Percentiles rank a stretch among this genome's conserved stretches.
Conservation (phyloP, 1,140 invertebrate species). For the Bombus haemorrhoidalis region DNA sequence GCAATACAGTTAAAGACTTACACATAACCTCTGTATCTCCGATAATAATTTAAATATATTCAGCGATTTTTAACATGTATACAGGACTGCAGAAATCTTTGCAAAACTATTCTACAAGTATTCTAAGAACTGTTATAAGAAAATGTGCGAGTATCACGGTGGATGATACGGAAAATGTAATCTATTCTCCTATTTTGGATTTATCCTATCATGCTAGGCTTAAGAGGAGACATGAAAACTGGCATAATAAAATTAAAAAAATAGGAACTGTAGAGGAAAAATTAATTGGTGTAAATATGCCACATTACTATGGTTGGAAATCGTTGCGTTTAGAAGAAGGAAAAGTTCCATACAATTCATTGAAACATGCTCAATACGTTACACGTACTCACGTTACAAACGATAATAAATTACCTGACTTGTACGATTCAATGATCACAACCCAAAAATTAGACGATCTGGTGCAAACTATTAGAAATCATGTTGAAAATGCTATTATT, state of each 20-base stretch:
- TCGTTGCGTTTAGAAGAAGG: conserved; percentile 85
- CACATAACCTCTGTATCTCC: conserved; percentile 10
- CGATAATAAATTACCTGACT: conserved; percentile 82
- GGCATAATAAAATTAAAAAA: conserved; percentile 85
- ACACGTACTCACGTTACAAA: conserved; percentile 87
- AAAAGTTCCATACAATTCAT: conserved; percentile 86
- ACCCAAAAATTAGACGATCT: conserved; percentile 77
- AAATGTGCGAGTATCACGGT: background rate
- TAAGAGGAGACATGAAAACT: conserved; percentile 77
- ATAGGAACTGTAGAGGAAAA: conserved; percentile 92
- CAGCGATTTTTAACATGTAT: conserved; percentile 30
- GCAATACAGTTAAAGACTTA: background rate
- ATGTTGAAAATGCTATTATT: conserved; percentile 84
- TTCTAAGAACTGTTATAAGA: background rate
- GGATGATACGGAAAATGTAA: background rate
- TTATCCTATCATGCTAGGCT: conserved; percentile 77
- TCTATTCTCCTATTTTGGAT: conserved; percentile 86
- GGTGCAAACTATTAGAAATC: conserved; percentile 81
- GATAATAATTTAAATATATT: background rate
- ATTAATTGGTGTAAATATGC: conserved; percentile 90
- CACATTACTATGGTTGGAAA: conserved; percentile 90
- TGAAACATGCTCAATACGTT: conserved; percentile 86
- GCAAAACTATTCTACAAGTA: background rate
- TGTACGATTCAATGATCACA: conserved; percentile 81
- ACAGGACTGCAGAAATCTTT: background rate